Base-by-base conservation (phyloP, 2,888 invertebrate genomes). In the Ormyrus labotus region DNA sequence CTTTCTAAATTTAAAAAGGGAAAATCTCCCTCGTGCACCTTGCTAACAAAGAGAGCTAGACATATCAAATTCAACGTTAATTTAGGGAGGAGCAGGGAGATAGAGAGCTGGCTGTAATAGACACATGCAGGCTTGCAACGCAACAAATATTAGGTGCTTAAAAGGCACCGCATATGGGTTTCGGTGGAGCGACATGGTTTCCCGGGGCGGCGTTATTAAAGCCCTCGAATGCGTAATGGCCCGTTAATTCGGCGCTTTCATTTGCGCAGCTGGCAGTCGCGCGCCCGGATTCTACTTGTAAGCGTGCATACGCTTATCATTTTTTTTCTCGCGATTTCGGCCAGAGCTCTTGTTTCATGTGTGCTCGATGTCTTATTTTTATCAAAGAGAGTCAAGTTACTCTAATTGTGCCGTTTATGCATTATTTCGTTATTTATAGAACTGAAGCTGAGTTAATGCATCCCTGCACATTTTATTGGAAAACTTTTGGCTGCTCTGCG, bases 151-250 rank as follows among this genome's bases (percentile, higher is more conserved):
- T 48, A 60, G 61, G 48, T 64, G 64, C 73, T 78, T 70, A 73
- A 81, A 81, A 78, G 81, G 77, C 67, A 67, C 67, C 70, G 70
- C 78, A 81, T 69, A 78, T 81, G 73, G 68, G 68, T 77, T 73
- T 65, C 73, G 58, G 63, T 13, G 61, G 11, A 9, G 34, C 61
- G 47, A 70, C 51, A 34, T 34, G 71, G 69, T 78, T 73, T 8
- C 71, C 67, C 45, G 19, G 4, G 8, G 19, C 45, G 50, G 64
- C 76, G 83, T 83, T 84, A 83, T 84, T 83, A 84, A 83, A 83
- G 82, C 85, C 85, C 86, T 87, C 86, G 86, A 88, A 89, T 89
- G 86, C 84, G 85, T 87, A 88, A 88, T 87, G 85, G 87, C 81
- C 86, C 85, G 86, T 88, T 88, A 88, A 88, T 88, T 88, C 86